Evolutionary conservation across 2,113 vertebrate genomes (phyloP), one percentile per base, ranked within the genome.

Genomic region (Dendrocopos noguchii): DNA sequence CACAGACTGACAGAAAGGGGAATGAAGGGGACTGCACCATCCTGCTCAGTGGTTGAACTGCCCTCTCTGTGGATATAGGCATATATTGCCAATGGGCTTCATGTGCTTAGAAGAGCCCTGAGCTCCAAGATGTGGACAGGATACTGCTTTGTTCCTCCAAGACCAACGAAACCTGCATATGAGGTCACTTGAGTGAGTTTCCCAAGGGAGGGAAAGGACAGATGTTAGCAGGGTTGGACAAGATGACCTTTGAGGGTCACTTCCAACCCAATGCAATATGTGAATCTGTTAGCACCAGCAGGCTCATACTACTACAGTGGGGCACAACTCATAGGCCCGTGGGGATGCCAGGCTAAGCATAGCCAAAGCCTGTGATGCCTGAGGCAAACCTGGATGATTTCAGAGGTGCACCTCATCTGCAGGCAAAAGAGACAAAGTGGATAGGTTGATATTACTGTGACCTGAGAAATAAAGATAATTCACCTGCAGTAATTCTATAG

Each of bases 41-140:
- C 47, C 31, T 0, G 0, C 65, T n/a, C 0, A 0, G 33, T 52
- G 33, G 15, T 8, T 68, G 28, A 79, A 57, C 31, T 15, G 20
- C 83, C 29, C 52, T 5, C 0, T 59, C 8, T 47, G 56, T 55
- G 63, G n/a, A 29, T 56, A 21, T 9, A 52, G 50, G 28, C 12
- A 57, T n/a, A 65, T 34, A 44, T 74, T 29, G 8, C 24, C 46
- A 36, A 39, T 6, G 42, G 31, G 25, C 50, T 47, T 31, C 39
- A n/a, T 3, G 22, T 71, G 19, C 39, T 88, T 72, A 60, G 21
- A 76, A 76, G 31, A 76, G 24, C 36, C 29, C 64, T 71, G 44
- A 34, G 53, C 59, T 72, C 42, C 56, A 44, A 34, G 17, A 28
- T 0, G 1, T 15, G 15, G 24, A 60, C 9, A 64, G n/a, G 20